Conservation (phyloP, 2,888 invertebrate genomes). For the Shargacucullia verbasci region DNA sequence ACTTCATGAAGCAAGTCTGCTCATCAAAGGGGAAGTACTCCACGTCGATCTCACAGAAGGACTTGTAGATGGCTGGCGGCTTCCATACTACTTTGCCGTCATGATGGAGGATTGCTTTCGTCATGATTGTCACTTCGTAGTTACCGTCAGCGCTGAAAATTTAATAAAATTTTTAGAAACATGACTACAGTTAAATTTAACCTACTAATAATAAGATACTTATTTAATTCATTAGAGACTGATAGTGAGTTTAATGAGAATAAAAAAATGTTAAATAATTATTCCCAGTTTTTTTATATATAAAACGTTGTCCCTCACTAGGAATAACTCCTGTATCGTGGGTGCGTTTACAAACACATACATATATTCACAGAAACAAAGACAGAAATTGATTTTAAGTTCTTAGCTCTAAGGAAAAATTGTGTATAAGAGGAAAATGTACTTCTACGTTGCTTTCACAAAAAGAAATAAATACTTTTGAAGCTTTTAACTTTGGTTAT, state of each 20-base stretch:
- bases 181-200: too few species aligned
- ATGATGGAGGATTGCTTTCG: conserved; percentile 98
- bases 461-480: conserved; percentile 21
- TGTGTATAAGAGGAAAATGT: conserved; percentile 9
- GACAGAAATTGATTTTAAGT: conserved; percentile 4
- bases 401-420: conserved; percentile 20
- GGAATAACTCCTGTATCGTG: too few species aligned
- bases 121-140: conserved; percentile 99
- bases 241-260: too few species aligned
- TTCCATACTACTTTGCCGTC: conserved; percentile 98
- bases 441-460: conserved; percentile 10
- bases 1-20: conserved; percentile 98
- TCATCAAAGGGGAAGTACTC: conserved; percentile 98
- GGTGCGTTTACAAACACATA: too few species aligned
- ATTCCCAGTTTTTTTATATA: too few species aligned
- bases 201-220: too few species aligned
- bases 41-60: conserved; percentile 98
- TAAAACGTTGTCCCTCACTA: too few species aligned
- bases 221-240: too few species aligned
- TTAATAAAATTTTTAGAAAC: conserved; percentile 26
- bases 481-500: conserved; percentile 20
- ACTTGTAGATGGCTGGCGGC: conserved; percentile 99
- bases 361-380: too few species aligned
- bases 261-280: too few species aligned
- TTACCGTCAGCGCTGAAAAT: conserved; percentile 97